Evolutionary conservation across 2,797 vertebrate species (phyloP).

Genomic region (Yasuhikotakia modesta): DNA sequence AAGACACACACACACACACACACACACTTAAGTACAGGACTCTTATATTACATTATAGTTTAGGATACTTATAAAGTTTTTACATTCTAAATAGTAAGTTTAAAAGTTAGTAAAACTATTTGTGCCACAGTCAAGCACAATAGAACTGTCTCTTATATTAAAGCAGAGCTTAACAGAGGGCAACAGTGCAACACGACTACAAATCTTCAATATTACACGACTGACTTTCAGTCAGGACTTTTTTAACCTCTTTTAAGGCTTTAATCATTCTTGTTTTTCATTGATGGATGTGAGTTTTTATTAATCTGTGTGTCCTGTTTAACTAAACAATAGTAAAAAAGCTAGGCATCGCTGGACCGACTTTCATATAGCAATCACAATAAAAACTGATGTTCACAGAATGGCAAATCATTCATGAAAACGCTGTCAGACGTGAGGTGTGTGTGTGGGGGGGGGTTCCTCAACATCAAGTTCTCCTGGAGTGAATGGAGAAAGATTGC

Average conservation of each 20-base stretch:
- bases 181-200: neutral
- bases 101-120: neutral
- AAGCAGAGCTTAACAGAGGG: neutral
- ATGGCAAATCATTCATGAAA: slow-evolving; percentile 20
- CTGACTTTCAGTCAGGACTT: neutral
- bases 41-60: slow-evolving; percentile 81
- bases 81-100: slow-evolving; percentile 79
- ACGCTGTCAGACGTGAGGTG: neutral
- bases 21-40: slow-evolving; percentile 60
- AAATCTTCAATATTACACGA: neutral
- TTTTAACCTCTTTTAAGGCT: slow-evolving; percentile 82
- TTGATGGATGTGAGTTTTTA: slow-evolving; percentile 80
- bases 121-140: neutral
- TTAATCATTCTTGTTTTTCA: slow-evolving; percentile 80
- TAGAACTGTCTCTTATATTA: slow-evolving; percentile 1
- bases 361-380: slow-evolving; percentile 6
- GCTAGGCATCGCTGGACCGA: neutral
- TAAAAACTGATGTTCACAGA: slow-evolving; percentile 17
- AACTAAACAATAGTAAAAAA: slow-evolving; percentile 71
- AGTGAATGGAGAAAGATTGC: slow-evolving; percentile 21
- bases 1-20: slow-evolving; percentile 70
- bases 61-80: slow-evolving; percentile 83
- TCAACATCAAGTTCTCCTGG: neutral
- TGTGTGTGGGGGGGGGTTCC: neutral
- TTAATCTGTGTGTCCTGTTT: slow-evolving; percentile 86